A percentile compares a stretch with the other conserved stretches of the same genome.
phyloP scores from a whole-genome alignment of 2,113 vertebrate genomes.

The Eptesicus fuscus region DNA sequence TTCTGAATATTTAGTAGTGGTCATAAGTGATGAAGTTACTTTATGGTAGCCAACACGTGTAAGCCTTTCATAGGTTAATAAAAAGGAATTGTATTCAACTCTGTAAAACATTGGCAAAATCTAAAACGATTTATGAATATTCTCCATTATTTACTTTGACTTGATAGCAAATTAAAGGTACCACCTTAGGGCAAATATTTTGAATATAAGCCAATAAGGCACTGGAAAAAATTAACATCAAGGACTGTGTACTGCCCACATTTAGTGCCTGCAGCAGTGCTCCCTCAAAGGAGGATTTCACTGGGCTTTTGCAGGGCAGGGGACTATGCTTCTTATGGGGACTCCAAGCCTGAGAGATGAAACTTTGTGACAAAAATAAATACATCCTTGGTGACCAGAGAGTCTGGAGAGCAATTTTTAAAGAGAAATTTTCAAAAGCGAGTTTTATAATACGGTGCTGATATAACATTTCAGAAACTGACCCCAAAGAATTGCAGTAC shows the following conservation, averaged over 20 bases:
- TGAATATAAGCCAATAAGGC: not conserved
- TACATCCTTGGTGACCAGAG: not conserved
- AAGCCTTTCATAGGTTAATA: not conserved
- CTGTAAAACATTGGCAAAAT: not conserved
- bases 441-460: not conserved
- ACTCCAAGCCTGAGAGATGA: not conserved
- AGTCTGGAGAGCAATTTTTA: not conserved
- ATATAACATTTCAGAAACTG: not conserved
- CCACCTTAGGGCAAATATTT: not conserved
- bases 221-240: not conserved
- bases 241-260: not conserved
- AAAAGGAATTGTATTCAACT: not conserved
- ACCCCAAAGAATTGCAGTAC: not conserved
- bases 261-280: not conserved
- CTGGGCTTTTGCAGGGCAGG: not conserved
- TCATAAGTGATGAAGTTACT: not conserved
- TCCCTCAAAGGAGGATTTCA: not conserved
- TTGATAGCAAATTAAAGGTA: not conserved
- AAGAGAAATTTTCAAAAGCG: not conserved
- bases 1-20: not conserved
- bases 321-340: not conserved
- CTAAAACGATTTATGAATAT: not conserved
- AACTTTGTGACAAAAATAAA: not conserved
- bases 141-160: slow-evolving; percentile 1
- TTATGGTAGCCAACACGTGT: not conserved